A percentile compares a stretch with the other conserved stretches of the same genome.
Conservation (phyloP, 2,888 invertebrate species). For the Patella pellucida region DNA sequence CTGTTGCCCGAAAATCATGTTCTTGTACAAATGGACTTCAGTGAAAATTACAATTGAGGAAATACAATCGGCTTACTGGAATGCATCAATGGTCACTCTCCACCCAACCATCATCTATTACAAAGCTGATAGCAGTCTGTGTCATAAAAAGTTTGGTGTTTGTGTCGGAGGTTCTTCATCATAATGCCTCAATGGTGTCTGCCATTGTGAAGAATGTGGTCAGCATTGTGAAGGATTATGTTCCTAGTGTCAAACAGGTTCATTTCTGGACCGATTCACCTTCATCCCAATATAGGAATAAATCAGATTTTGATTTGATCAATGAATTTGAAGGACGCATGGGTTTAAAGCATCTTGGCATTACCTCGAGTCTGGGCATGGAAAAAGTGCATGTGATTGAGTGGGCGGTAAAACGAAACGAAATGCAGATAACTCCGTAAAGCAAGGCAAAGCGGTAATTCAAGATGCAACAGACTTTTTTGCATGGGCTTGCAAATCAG, state of each 20-base stretch:
- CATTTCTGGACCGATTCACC: constrained; percentile 26
- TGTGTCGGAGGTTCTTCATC: constrained; percentile 21
- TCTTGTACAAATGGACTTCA: constrained; percentile 30
- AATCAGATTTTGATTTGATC: constrained; percentile 24
- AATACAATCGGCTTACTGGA: constrained; percentile 26
- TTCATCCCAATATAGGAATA: constrained; percentile 25
- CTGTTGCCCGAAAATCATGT: constrained; percentile 19
- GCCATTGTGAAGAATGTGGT: constrained; percentile 18
- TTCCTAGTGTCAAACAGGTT: background rate
- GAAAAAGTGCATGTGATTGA: constrained; percentile 24
- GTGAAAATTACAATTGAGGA: constrained; percentile 29
- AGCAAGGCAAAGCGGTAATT: background rate
- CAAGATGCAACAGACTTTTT: constrained; percentile 14
- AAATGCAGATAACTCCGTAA: constrained; percentile 12
- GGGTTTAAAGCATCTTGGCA: constrained; percentile 14
- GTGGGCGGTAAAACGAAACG: constrained; percentile 15
- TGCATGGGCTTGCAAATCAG: background rate
- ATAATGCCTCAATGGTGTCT: constrained; percentile 21
- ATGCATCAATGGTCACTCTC: constrained; percentile 18
- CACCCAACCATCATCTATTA: constrained; percentile 27
- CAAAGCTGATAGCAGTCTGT: background rate
- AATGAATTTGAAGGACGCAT: constrained; percentile 7
- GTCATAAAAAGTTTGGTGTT: constrained; percentile 4
- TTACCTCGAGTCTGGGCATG: constrained; percentile 20
- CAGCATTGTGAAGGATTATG: constrained; percentile 9